These are phyloP conservation scores for Ridgeia piscesae DNA, from an alignment of 1,140 invertebrate species.

Conservation along the genomic window DNA sequence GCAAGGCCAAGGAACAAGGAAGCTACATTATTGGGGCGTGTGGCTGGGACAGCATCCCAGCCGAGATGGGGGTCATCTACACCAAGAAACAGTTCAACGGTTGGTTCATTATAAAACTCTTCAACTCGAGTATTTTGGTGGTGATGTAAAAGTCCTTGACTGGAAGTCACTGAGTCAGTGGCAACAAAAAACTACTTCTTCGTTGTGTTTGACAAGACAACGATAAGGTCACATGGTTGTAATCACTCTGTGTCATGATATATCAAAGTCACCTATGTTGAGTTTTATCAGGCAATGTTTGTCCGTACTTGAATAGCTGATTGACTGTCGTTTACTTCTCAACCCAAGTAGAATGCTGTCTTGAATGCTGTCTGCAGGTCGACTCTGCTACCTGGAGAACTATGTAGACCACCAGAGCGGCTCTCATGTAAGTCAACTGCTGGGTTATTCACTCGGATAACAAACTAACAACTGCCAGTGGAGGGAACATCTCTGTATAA, in stretches of 20 bases:
- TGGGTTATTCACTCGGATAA: neutral
- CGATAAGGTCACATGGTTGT: no score
- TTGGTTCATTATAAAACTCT: neutral
- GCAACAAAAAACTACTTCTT: neutral
- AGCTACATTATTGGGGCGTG: slow-evolving; percentile 85
- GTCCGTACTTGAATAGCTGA: neutral
- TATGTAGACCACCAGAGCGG: neutral
- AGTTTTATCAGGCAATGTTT: neutral
- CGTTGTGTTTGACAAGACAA: no score
- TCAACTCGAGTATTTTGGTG: neutral
- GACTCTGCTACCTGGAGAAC: neutral
- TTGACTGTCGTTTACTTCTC: neutral
- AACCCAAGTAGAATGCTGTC: neutral
- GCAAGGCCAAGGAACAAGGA: slow-evolving; percentile 73
- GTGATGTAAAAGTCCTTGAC: neutral
- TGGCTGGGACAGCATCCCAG: slow-evolving; percentile 85
- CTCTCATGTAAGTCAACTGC: neutral
- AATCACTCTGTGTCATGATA: no score
- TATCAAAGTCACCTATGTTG: neutral
- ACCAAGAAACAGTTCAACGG: slow-evolving; percentile 54
- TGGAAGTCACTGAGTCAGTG: neutral
- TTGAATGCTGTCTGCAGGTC: neutral
- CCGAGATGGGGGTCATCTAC: slow-evolving; percentile 79
- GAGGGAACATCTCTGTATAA: no score
- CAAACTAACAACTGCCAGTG: no score